Conservation (phyloP, 1,140 invertebrate species). For the Kradibia gibbosae region DNA sequence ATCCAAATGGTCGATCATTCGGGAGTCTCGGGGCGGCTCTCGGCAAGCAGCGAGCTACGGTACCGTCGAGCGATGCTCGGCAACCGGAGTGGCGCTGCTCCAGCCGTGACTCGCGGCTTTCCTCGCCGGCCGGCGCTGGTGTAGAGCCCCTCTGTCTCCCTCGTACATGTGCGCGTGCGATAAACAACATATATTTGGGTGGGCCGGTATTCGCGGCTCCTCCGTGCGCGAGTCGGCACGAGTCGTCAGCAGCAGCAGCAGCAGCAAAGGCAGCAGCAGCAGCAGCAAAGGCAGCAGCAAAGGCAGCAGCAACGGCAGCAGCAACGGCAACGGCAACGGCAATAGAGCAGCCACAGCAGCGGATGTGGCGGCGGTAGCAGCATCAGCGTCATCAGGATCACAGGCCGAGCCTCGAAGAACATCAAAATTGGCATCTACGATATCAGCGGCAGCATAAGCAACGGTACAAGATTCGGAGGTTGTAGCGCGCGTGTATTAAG, state of each 20-base stretch:
- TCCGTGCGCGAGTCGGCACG: slow-evolving; percentile 18
- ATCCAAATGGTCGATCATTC: too few species aligned
- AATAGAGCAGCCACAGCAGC: neutral
- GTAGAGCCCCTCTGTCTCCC: neutral
- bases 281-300: neutral
- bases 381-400: too few species aligned
- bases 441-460: too few species aligned
- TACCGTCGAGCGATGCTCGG: slow-evolving; percentile 25
- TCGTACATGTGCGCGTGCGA: slow-evolving; percentile 34
- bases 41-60: neutral
- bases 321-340: neutral
- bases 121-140: neutral
- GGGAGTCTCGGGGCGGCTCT: too few species aligned
- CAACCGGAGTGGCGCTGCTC: neutral
- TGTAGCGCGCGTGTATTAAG: neutral
- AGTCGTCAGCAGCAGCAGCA: neutral
- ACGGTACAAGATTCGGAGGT: too few species aligned
- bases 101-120: neutral
- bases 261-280: neutral
- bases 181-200: slow-evolving; percentile 44
- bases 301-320: neutral
- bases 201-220: slow-evolving; percentile 30
- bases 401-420: neutral
- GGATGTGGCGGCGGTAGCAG: too few species aligned
- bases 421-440: neutral